Evolutionary conservation across 2,113 vertebrate genomes (phyloP).

Genomic region (Otocyon megalotis): DNA sequence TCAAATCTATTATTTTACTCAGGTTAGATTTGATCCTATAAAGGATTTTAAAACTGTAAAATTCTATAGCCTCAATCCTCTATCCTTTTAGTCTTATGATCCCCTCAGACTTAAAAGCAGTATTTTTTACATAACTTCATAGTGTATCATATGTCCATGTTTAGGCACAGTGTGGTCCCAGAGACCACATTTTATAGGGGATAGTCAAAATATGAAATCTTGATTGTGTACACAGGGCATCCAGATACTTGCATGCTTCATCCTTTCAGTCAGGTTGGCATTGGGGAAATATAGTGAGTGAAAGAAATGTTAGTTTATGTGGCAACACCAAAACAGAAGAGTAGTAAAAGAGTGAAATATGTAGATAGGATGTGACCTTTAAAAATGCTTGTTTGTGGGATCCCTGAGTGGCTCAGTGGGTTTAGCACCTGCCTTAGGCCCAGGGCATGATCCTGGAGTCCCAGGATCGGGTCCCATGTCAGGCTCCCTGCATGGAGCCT

Average conservation of each 20-base stretch:
- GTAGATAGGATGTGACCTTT: background rate
- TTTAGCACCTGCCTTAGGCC: no score
- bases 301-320: background rate
- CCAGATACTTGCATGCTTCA: background rate
- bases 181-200: background rate
- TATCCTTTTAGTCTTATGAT: background rate
- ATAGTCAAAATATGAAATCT: background rate
- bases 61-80: background rate
- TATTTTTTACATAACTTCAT: background rate
- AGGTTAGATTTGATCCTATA: background rate
- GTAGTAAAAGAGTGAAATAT: background rate
- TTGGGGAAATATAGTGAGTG: background rate
- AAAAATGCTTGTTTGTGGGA: background rate
- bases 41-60: background rate
- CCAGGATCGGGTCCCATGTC: no score
- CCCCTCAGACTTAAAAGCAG: background rate
- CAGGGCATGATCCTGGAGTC: no score
- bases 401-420: no score
- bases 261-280: background rate
- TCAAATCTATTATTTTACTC: background rate
- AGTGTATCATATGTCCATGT: background rate
- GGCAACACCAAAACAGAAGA: no score
- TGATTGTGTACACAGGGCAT: background rate
- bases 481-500: no score
- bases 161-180: background rate